Conservation (phyloP, 2,888 invertebrate genomes). For the Tupiocoris notatus region DNA sequence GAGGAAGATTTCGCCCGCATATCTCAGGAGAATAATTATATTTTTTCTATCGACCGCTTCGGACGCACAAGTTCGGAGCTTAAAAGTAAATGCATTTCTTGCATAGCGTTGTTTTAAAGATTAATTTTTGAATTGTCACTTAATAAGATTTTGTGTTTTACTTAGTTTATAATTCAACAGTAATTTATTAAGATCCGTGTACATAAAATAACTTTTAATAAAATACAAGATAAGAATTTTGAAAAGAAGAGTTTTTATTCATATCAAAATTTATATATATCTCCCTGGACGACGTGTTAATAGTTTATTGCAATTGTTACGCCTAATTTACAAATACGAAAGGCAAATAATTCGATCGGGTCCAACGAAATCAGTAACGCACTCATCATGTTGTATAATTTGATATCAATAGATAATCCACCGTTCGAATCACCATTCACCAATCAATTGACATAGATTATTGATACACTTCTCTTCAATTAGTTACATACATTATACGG, state of each 20-base stretch:
- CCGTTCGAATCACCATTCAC: background rate
- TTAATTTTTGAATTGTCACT: conserved; percentile 6
- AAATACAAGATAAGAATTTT: no score
- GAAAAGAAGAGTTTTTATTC: no score
- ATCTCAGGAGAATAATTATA: no score
- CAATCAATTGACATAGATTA: background rate
- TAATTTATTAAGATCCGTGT: conserved; percentile 21
- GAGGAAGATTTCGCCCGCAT: no score
- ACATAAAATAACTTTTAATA: conserved; percentile 7
- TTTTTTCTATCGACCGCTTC: conserved; percentile 2
- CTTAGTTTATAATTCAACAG: background rate
- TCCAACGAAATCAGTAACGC: no score
- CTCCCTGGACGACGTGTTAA: no score
- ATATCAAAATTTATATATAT: no score
- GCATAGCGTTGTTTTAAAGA: conserved; percentile 13
- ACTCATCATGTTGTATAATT: no score
- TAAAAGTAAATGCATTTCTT: conserved; percentile 39
- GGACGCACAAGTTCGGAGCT: conserved; percentile 21
- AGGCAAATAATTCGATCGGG: no score
- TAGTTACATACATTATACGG: background rate
- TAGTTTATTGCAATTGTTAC: no score
- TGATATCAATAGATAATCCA: no score
- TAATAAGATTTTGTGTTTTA: background rate
- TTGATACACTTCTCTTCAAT: background rate
- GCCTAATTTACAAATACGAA: no score